These are phyloP conservation scores for Enchytraeus crypticus DNA, from an alignment of 2,888 invertebrate species.

Conservation along the genomic window DNA sequence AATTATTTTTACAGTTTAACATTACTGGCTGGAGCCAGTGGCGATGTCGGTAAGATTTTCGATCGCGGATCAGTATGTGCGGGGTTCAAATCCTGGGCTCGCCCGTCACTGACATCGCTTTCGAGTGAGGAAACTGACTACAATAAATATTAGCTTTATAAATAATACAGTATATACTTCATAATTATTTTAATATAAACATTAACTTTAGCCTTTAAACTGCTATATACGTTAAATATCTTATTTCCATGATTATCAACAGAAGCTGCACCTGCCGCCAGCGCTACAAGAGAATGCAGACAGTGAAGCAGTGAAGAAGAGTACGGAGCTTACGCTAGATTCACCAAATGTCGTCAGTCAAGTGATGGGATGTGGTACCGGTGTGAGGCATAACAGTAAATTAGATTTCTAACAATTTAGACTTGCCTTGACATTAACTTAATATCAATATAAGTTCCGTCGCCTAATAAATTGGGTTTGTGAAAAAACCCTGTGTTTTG, in stretches of 20 bases:
- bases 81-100: not conserved
- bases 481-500: not conserved
- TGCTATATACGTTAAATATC: too few relatives aligned
- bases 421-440: too few relatives aligned
- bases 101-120: not conserved
- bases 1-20: too few relatives aligned
- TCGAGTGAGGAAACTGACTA: not conserved
- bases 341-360: not conserved
- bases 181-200: too few relatives aligned
- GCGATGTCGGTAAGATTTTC: too few relatives aligned
- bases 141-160: not conserved
- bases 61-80: too few relatives aligned
- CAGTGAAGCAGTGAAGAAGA: not conserved
- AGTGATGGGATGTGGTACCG: not conserved
- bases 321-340: not conserved
- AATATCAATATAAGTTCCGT: too few relatives aligned
- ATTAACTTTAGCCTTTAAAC: too few relatives aligned
- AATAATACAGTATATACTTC: not conserved
- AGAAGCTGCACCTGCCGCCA: not conserved
- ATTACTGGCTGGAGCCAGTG: too few relatives aligned
- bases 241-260: too few relatives aligned
- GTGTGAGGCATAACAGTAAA: not conserved
- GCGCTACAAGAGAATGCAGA: not conserved
- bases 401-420: not conserved
- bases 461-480: not conserved